Evolutionary conservation across 2,888 invertebrate genomes (phyloP).

Genomic region (Frankliniella fusca): DNA sequence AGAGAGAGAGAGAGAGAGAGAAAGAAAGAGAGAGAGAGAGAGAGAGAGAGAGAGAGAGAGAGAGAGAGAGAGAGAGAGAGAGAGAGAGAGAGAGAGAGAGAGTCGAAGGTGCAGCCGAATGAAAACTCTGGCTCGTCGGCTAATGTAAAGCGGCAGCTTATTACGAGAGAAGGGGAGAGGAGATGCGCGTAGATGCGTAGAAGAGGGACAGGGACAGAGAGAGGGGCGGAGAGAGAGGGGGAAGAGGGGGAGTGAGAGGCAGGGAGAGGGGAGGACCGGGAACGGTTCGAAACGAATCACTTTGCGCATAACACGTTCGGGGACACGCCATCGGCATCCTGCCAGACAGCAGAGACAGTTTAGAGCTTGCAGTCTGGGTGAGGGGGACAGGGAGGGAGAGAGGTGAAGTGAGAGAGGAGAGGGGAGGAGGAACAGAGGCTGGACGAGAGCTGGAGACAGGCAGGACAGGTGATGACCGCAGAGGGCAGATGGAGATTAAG

Average conservation of each 20-base stretch:
- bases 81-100: too few relatives aligned
- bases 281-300: neutral
- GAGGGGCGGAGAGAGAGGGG: neutral
- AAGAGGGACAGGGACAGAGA: neutral
- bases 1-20: too few relatives aligned
- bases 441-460: too few relatives aligned
- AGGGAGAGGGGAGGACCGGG: neutral
- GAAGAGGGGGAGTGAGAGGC: neutral
- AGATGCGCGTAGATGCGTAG: neutral
- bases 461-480: too few relatives aligned
- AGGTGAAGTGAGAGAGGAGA: neutral
- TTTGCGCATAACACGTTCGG: constrained; percentile 24
- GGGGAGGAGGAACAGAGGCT: neutral
- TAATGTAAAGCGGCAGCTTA: neutral
- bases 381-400: neutral
- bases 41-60: too few relatives aligned
- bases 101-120: too few relatives aligned
- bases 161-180: neutral
- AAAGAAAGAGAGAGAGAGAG: too few relatives aligned
- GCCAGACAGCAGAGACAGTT: constrained; percentile 17
- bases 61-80: too few relatives aligned
- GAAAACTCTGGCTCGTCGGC: too few relatives aligned
- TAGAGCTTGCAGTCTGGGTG: neutral
- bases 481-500: too few relatives aligned
- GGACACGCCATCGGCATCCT: constrained; percentile 12